These are phyloP conservation scores for Cheilosia urbana DNA, from an alignment of 2,888 invertebrate species.

Conservation along the genomic window DNA sequence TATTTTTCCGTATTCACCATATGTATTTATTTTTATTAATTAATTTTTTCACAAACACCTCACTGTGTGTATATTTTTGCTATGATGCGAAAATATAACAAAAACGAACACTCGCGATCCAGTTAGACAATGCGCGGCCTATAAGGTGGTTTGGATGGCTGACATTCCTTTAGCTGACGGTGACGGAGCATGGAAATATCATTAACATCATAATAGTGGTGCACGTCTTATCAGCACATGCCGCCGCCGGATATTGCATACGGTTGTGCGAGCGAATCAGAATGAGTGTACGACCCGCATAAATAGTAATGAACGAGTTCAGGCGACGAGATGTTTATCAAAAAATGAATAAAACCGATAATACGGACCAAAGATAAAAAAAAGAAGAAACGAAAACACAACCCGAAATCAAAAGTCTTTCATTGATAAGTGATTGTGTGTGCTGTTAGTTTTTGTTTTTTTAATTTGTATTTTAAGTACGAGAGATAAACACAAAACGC, in stretches of 20 bases:
- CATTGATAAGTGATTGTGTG: constrained; percentile 70
- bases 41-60: constrained; percentile 1
- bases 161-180: constrained; percentile 21
- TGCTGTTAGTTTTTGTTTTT: constrained; percentile 19
- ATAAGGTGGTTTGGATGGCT: constrained; percentile 6
- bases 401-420: constrained; percentile 56
- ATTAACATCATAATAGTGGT: constrained; percentile 35
- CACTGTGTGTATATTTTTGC: constrained; percentile 3
- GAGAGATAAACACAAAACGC: constrained; percentile 60
- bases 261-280: constrained; percentile 46
- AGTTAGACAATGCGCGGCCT: constrained; percentile 5
- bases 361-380: constrained; percentile 8
- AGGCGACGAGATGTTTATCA: constrained; percentile 42
- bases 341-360: constrained; percentile 35
- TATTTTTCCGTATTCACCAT: constrained; percentile 14
- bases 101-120: constrained; percentile 18
- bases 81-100: neutral
- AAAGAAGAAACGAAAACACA: neutral
- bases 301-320: constrained; percentile 12
- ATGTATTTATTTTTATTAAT: constrained; percentile 3
- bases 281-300: constrained; percentile 38
- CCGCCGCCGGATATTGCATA: constrained; percentile 57
- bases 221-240: constrained; percentile 57
- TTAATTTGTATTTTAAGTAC: constrained; percentile 64
- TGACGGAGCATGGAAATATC: constrained; percentile 36